These are phyloP conservation scores for Miltochrista miniata DNA, from an alignment of 2,888 invertebrate genomes.

Conservation along the genomic window DNA sequence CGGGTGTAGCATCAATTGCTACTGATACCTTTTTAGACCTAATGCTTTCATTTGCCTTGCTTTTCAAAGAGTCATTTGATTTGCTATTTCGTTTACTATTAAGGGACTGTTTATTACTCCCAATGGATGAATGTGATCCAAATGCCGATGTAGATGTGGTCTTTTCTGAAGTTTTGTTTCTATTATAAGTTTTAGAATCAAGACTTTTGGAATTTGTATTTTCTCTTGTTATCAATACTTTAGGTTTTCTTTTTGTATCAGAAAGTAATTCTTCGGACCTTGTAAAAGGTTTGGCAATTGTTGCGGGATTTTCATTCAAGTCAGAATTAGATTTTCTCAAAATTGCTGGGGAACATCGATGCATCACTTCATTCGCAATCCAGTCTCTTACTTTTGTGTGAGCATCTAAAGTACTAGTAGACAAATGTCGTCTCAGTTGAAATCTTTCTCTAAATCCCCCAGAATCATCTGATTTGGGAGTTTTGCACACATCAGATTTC, in stretches of 20 bases:
- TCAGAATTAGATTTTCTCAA: slow-evolving; percentile 80
- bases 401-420: slow-evolving; percentile 92
- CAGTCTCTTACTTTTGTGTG: slow-evolving; percentile 94
- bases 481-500: slow-evolving; percentile 81
- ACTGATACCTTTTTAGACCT: slow-evolving; percentile 89
- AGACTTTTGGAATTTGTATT: slow-evolving; percentile 44
- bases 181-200: slow-evolving; percentile 50
- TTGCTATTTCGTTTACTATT: slow-evolving; percentile 59
- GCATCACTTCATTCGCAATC: slow-evolving; percentile 91
- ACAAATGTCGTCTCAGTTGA: slow-evolving; percentile 88
- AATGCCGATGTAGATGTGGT: slow-evolving; percentile 75
- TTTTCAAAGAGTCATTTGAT: slow-evolving; percentile 75
- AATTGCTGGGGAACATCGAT: slow-evolving; percentile 87
- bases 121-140: slow-evolving; percentile 72
- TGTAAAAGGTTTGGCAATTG: slow-evolving; percentile 62
- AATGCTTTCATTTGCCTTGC: slow-evolving; percentile 66
- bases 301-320: slow-evolving; percentile 57
- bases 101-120: slow-evolving; percentile 62
- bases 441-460: slow-evolving; percentile 84
- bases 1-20: slow-evolving; percentile 91
- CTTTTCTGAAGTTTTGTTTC: slow-evolving; percentile 73
- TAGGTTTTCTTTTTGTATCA: slow-evolving; percentile 57
- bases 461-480: slow-evolving; percentile 81
- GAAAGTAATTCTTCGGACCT: slow-evolving; percentile 76
- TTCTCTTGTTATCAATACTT: slow-evolving; percentile 45